phyloP scores from a whole-genome alignment of 2,797 vertebrate genomes.

The Gallinago nigripennis region DNA sequence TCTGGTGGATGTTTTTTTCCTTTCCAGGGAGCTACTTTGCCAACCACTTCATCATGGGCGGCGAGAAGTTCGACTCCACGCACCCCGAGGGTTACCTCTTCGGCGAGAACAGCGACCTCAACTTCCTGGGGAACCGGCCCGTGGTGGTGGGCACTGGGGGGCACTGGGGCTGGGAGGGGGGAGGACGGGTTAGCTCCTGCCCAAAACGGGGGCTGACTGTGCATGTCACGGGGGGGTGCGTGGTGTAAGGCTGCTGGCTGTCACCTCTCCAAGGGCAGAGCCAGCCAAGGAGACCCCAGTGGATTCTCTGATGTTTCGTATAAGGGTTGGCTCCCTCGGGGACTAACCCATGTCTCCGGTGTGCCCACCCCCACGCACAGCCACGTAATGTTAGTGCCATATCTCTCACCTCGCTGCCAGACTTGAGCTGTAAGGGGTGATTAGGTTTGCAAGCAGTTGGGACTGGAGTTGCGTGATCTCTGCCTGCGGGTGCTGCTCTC shows the following conservation, averaged over 20 bases:
- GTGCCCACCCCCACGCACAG: too few species aligned
- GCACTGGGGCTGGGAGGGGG: rapidly evolving
- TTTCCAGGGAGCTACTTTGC: conserved; percentile 94
- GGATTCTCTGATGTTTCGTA: neutral
- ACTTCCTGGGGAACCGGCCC: conserved; percentile 95
- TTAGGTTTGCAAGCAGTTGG: neutral
- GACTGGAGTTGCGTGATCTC: rapidly evolving
- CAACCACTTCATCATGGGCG: conserved; percentile 99
- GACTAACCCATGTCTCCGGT: neutral
- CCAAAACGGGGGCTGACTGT: rapidly evolving
- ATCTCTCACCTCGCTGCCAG: rapidly evolving
- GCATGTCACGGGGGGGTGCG: neutral
- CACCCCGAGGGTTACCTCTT: conserved; percentile 98
- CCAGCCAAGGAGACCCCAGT: neutral
- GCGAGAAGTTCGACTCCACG: conserved; percentile 97
- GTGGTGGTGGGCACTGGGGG: conserved; percentile 83
- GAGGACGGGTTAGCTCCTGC: neutral
- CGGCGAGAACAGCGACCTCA: conserved; percentile 97
- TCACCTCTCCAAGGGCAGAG: neutral
- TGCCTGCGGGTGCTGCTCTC: neutral
- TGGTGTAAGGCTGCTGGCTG: neutral
- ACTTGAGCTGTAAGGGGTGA: neutral
- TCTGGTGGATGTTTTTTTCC: neutral
- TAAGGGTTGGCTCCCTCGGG: rapidly evolving
- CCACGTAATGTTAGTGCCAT: rapidly evolving